Percentiles rank a stretch among this genome's conserved stretches.
Conservation (phyloP, 2,888 invertebrate genomes). For the Sialis lutaria region DNA sequence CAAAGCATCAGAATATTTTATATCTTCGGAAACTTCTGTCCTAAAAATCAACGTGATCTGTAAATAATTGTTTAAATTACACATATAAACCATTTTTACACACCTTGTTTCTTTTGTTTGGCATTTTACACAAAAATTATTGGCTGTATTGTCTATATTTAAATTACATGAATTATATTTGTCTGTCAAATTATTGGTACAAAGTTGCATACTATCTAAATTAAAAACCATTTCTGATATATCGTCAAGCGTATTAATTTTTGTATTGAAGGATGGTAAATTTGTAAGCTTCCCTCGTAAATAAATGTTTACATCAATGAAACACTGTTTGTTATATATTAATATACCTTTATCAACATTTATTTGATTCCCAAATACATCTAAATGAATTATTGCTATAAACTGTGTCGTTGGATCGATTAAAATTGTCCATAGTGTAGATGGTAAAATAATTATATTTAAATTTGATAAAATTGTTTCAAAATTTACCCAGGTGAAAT, state of each 20-base stretch:
- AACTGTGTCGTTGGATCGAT: conserved; percentile 14
- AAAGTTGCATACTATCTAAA: conserved; percentile 11
- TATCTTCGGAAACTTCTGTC: no score
- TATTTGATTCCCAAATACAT: conserved; percentile 9
- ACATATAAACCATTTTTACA: no score
- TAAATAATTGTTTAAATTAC: no score
- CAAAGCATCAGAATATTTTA: no score
- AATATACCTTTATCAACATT: conserved; percentile 14
- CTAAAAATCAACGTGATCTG: no score
- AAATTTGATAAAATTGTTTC: conserved; percentile 11
- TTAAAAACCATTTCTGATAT: conserved; percentile 11
- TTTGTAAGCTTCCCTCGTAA: conserved; percentile 13
- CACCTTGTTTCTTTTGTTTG: no score
- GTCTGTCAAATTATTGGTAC: conserved; percentile 7
- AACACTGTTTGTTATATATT: conserved; percentile 9
- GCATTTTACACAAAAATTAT: no score
- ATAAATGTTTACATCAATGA: conserved; percentile 11
- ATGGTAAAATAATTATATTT: conserved; percentile 13
- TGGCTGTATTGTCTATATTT: no score
- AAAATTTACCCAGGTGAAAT: background rate
- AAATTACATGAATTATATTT: conserved; percentile 1
- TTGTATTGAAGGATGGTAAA: conserved; percentile 11
- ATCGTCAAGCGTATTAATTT: conserved; percentile 13
- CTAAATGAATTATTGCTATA: conserved; percentile 13
- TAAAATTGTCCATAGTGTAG: conserved; percentile 16